Evolutionary conservation across 2,113 vertebrate species (phyloP).

Genomic region (Anhinga anhinga): DNA sequence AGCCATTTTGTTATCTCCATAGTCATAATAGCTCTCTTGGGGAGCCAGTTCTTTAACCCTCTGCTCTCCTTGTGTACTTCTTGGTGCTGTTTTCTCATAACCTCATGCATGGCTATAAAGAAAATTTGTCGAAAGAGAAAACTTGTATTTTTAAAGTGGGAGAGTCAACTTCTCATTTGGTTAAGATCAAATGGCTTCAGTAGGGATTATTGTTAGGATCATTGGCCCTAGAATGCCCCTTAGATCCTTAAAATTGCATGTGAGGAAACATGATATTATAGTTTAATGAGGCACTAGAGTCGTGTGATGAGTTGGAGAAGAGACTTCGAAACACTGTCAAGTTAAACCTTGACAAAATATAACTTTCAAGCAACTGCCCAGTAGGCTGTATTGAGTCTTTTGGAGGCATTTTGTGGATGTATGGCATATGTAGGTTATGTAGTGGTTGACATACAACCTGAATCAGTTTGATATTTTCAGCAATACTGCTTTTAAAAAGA

Average conservation of each 20-base stretch:
- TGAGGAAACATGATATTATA: background rate
- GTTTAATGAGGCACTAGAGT: background rate
- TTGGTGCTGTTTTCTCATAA: background rate
- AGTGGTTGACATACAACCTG: background rate
- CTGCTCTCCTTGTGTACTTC: background rate
- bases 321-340: background rate
- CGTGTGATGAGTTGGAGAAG: background rate
- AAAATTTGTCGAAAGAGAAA: background rate
- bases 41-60: background rate
- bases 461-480: background rate
- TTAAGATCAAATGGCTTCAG: background rate
- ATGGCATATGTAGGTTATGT: background rate
- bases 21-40: no score
- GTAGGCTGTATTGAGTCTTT: background rate
- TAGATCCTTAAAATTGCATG: background rate
- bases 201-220: background rate
- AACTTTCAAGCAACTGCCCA: background rate
- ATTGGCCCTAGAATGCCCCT: background rate
- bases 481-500: background rate
- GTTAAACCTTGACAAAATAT: background rate
- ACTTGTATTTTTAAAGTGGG: rapidly evolving
- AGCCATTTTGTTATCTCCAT: no score
- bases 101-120: background rate
- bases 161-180: background rate
- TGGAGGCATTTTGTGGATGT: background rate